Base-by-base conservation (phyloP, 2,113 vertebrate genomes). In the Cochlearius cochlearius region DNA sequence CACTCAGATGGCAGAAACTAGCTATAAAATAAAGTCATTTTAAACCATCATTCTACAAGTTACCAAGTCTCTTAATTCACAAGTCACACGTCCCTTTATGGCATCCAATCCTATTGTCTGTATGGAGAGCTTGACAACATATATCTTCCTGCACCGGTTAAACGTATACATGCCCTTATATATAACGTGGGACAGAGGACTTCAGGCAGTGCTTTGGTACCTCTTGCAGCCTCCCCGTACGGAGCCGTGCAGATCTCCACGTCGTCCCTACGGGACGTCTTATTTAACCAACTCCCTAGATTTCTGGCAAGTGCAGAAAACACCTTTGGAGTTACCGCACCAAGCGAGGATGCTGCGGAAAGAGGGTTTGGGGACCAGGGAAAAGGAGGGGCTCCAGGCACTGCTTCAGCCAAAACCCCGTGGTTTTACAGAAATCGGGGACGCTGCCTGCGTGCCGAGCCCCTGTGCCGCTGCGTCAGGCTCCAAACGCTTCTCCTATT, bases 21-120 rank as follows among this genome's bases (percentile, higher is more conserved):
- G 94, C 97, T 62, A 49, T 98, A 98, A 98, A 98, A 98, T 96
- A 96, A 98, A 98, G 97, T 96, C 97, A 96, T 96, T 94, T 95
- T 38, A 38, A 94, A 45, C 89, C 94, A 43, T 88, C 91, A 86
- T 96, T 92, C 97, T 88, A 90, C 98, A 96, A 96, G 98, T 98
- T 97, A 98, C 96, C 98, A 94, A 97, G 95, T 95, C 97, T 96
- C 95, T 98, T 96, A 96, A 98, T 97, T 97, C 96, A 97, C 86
- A 80, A 96, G 93, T 43, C 96, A 93, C 95, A 83, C 8, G 15
- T 72, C 84, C 92, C 96, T 96, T 97, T 89, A 86, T 17, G n/a
- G 83, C 60, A 41, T 36, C 95, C 91, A 71, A 14, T 30, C 75
- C 95, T n/a, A 26, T 9, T 34, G 86, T 85, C 95, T 90, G 75